Evolutionary conservation across 2,888 invertebrate genomes (phyloP).

Genomic region (Epinotia bilunana): DNA sequence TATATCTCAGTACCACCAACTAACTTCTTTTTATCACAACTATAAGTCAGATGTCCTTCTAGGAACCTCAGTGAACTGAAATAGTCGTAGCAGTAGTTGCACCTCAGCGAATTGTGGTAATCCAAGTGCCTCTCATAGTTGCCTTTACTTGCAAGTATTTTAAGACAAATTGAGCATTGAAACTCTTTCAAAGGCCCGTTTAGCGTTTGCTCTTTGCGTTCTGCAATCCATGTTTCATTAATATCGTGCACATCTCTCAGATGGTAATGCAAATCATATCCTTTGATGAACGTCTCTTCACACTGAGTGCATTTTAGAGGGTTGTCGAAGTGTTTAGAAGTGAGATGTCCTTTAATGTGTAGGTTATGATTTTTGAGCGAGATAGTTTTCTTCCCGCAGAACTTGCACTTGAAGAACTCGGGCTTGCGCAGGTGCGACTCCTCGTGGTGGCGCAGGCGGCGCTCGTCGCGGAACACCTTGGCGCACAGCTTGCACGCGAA

Average conservation of each 20-base stretch:
- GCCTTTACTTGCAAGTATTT: conserved; percentile 77
- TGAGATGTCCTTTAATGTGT: conserved; percentile 75
- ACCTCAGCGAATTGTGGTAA: conserved; percentile 78
- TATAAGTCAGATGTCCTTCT: conserved; percentile 77
- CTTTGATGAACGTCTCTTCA: conserved; percentile 70
- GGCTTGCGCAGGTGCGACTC: conserved; percentile 75
- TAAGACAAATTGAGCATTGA: conserved; percentile 79
- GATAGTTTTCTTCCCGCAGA: conserved; percentile 76
- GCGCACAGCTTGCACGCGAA: conserved; percentile 78
- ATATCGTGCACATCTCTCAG: conserved; percentile 72
- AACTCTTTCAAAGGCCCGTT: conserved; percentile 73
- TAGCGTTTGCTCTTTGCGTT: conserved; percentile 61
- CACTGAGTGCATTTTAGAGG: conserved; percentile 76
- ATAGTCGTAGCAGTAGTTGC: conserved; percentile 81
- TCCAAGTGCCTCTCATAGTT: conserved; percentile 80
- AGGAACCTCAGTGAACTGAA: conserved; percentile 75
- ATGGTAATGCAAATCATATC: conserved; percentile 77
- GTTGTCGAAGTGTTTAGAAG: conserved; percentile 70
- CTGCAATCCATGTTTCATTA: conserved; percentile 77
- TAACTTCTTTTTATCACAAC: conserved; percentile 75
- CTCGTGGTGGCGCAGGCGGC: conserved; percentile 69
- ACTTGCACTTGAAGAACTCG: conserved; percentile 77
- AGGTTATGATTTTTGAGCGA: conserved; percentile 73
- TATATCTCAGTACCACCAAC: conserved; percentile 75
- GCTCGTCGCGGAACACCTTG: conserved; percentile 72